These are phyloP conservation scores for Melieria omissa DNA, from an alignment of 2,888 invertebrate genomes.

Conservation along the genomic window DNA sequence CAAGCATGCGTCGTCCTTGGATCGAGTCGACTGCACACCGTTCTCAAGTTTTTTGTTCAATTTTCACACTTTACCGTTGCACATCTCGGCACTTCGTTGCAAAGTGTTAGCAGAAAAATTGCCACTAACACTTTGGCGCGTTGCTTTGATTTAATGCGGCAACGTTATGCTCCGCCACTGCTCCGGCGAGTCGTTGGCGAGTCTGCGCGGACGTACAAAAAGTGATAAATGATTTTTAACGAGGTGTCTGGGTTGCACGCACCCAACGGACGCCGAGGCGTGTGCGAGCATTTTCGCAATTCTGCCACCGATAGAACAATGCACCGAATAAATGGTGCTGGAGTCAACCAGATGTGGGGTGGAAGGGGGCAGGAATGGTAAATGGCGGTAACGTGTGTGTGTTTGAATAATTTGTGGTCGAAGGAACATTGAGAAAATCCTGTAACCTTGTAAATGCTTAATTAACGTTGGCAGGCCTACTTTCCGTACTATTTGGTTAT, in stretches of 20 bases:
- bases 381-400: conserved; percentile 16
- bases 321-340: too few relatives aligned
- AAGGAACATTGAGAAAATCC: too few relatives aligned
- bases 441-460: too few relatives aligned
- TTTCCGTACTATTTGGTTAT: too few relatives aligned
- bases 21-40: background rate
- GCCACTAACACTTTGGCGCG: background rate
- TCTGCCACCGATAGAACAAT: too few relatives aligned
- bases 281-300: conserved; percentile 9
- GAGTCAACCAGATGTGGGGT: too few relatives aligned
- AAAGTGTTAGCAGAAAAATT: conserved; percentile 7
- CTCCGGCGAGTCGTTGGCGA: conserved; percentile 20
- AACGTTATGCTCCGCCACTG: conserved; percentile 29
- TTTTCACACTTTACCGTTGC: background rate
- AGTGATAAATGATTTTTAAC: conserved; percentile 48
- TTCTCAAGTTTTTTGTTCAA: conserved; percentile 14
- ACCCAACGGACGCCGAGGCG: background rate
- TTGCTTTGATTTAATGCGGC: conserved; percentile 36
- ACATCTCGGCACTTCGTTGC: conserved; percentile 1
- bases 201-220: conserved; percentile 28
- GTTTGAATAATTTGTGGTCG: conserved; percentile 15
- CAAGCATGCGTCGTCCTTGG: conserved; percentile 8
- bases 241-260: conserved; percentile 23
- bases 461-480: too few relatives aligned
- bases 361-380: background rate